These are phyloP conservation scores for Drosophila jambulina DNA, from an alignment of 1,140 invertebrate genomes.

Conservation along the genomic window DNA sequence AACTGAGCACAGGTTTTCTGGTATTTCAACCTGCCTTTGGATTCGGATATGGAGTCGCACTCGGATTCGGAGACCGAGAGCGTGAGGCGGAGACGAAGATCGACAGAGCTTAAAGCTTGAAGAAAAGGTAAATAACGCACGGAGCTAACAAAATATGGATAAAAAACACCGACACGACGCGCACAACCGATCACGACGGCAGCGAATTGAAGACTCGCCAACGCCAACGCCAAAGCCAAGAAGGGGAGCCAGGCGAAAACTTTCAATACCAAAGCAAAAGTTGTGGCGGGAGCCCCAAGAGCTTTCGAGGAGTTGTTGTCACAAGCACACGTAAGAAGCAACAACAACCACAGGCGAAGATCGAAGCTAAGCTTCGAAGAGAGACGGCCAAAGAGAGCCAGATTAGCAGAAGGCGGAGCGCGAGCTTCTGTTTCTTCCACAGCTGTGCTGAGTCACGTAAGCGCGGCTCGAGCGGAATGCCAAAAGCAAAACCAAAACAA, in stretches of 20 bases:
- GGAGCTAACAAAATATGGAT: constrained; percentile 9
- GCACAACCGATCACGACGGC: constrained; percentile 68
- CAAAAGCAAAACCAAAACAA: constrained; percentile 26
- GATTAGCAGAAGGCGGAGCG: constrained; percentile 11
- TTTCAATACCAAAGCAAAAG: constrained; percentile 27
- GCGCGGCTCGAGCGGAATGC: constrained; percentile 13
- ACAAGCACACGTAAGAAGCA: not conserved
- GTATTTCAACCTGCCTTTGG: constrained; percentile 57
- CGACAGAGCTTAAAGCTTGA: constrained; percentile 58
- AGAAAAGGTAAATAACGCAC: constrained; percentile 50
- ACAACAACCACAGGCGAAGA: constrained; percentile 45
- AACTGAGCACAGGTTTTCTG: constrained; percentile 66
- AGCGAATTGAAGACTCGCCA: constrained; percentile 67
- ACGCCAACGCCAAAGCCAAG: constrained; percentile 20
- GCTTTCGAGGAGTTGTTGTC: constrained; percentile 50
- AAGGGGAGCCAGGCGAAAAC: constrained; percentile 17
- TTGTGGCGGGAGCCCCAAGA: constrained; percentile 21
- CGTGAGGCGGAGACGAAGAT: not conserved
- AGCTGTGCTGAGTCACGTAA: constrained; percentile 63
- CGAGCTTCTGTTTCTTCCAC: constrained; percentile 16
- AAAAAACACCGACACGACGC: constrained; percentile 22
- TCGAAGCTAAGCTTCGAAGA: constrained; percentile 45
- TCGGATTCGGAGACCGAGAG: constrained; percentile 4
- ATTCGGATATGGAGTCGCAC: constrained; percentile 12
- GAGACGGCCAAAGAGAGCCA: constrained; percentile 1